Conservation (phyloP, 2,888 invertebrate genomes). For the Epirrhoe alternata region DNA sequence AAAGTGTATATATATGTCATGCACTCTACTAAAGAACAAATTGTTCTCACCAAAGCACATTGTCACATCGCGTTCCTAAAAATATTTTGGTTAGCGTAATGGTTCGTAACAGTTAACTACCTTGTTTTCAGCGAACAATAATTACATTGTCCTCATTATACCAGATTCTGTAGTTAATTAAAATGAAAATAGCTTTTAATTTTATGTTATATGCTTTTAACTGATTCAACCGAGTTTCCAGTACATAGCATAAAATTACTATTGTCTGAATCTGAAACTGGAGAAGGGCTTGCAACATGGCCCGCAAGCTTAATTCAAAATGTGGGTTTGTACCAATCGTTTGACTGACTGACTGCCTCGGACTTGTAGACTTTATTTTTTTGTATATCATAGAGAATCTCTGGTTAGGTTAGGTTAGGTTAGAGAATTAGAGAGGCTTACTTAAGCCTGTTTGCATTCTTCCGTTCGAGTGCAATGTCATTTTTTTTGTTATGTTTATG, state of each 20-base stretch:
- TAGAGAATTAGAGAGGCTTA: no score
- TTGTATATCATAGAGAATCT: no score
- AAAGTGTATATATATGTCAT: not conserved
- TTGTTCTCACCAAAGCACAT: not conserved
- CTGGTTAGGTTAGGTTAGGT: no score
- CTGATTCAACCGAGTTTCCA: not conserved
- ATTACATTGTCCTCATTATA: conserved; percentile 23
- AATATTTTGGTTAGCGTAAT: conserved; percentile 22
- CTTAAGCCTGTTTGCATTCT: no score
- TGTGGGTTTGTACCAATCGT: no score
- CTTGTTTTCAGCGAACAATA: conserved; percentile 24
- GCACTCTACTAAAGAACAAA: not conserved
- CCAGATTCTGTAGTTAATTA: conserved; percentile 20
- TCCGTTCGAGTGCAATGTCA: no score
- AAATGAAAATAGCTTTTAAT: not conserved
- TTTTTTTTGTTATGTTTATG: no score
- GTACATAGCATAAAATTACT: not conserved
- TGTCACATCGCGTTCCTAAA: conserved; percentile 1
- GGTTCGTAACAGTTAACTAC: conserved; percentile 18
- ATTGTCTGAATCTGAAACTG: no score
- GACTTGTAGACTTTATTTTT: no score
- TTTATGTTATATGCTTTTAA: not conserved
- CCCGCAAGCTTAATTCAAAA: no score
- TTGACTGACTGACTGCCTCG: no score
- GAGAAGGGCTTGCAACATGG: no score